Evolutionary conservation across 2,113 vertebrate genomes (phyloP).

Genomic region (Numenius arquata): DNA sequence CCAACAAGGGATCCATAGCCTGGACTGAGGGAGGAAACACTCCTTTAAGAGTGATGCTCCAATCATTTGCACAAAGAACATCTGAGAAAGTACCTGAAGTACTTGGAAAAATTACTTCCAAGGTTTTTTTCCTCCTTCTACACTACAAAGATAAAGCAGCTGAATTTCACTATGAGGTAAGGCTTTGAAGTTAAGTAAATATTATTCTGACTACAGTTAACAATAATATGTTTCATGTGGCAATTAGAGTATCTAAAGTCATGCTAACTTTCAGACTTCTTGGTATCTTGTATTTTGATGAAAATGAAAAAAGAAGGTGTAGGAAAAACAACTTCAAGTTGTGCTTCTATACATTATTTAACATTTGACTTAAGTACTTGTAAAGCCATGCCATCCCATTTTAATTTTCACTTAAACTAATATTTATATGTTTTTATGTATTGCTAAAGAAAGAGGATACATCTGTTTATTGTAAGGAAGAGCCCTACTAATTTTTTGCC

Average conservation of each 20-base stretch:
- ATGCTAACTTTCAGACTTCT: background rate
- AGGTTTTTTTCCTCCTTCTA: background rate
- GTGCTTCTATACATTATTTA: background rate
- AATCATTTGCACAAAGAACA: background rate
- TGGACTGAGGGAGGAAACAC: background rate
- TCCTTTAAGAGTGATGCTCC: background rate
- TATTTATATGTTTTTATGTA: background rate
- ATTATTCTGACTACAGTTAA: background rate
- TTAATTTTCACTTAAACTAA: background rate
- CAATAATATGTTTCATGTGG: background rate
- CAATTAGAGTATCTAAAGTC: background rate
- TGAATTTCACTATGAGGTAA: background rate
- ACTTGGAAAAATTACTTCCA: background rate
- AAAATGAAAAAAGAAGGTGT: background rate
- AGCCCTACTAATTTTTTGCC: conserved; percentile 85
- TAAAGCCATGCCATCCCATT: background rate
- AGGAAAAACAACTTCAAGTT: background rate
- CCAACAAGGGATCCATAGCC: background rate
- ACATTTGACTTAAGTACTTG: background rate
- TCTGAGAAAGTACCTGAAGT: background rate
- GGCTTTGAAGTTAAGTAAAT: background rate
- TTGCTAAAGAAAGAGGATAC: background rate
- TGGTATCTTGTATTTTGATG: background rate
- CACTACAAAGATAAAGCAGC: background rate
- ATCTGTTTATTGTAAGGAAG: background rate